phyloP scores from a whole-genome alignment of 2,113 vertebrate species.

The Garra rufa region DNA sequence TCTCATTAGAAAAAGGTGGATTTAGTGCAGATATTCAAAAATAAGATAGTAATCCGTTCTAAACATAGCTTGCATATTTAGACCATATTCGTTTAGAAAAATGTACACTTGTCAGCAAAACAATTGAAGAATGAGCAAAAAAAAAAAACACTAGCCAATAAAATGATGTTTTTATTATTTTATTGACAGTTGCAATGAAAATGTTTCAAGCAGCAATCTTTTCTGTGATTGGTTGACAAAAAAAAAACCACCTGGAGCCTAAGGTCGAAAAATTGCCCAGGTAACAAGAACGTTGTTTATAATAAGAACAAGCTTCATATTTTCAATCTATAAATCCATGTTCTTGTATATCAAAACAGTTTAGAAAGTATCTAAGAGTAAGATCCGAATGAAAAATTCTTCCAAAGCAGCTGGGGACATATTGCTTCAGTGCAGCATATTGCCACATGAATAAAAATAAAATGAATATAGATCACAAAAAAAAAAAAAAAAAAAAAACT shows the following conservation, averaged over 20 bases:
- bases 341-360: constrained; percentile 12
- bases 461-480: constrained; percentile 42
- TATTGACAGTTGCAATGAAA: constrained; percentile 75
- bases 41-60: no score
- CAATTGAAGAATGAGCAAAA: background rate
- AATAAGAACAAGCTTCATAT: constrained; percentile 14
- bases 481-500: no score
- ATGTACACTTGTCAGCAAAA: background rate
- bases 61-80: background rate
- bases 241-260: constrained; percentile 50
- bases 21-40: no score
- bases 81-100: background rate
- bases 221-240: constrained; percentile 55
- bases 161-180: constrained; percentile 61
- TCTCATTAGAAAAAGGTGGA: no score
- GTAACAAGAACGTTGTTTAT: background rate
- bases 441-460: background rate
- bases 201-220: constrained; percentile 70
- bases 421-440: constrained; percentile 29
- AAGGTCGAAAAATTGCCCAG: background rate
- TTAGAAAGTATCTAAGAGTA: constrained; percentile 15
- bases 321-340: background rate
- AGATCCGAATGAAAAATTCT: background rate
- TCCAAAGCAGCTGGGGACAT: constrained; percentile 5
- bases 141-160: constrained; percentile 10